Evolutionary conservation across 2,797 vertebrate species (phyloP).

Genomic region (Sebastes paucispinis): DNA sequence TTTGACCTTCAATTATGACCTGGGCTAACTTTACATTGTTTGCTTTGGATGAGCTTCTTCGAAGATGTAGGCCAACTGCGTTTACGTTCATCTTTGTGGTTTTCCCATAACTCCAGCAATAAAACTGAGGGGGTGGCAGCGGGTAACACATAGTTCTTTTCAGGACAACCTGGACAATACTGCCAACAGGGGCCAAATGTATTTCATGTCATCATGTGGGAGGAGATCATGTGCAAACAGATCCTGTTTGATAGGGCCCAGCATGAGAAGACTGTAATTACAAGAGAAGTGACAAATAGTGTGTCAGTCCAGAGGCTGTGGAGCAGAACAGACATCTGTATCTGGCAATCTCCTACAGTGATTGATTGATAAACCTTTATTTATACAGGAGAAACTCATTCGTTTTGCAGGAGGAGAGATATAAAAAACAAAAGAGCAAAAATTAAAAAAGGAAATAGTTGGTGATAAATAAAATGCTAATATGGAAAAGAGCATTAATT

Average conservation of each 20-base stretch:
- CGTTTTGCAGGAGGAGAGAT: not conserved
- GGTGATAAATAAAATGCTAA: not conserved
- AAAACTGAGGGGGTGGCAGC: constrained; percentile 46
- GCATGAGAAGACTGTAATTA: constrained; percentile 64
- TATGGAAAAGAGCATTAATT: not conserved
- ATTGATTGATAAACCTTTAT: not conserved
- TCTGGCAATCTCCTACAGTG: constrained; percentile 5
- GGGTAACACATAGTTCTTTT: constrained; percentile 67
- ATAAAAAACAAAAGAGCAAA: not conserved
- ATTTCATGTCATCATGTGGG: constrained; percentile 72
- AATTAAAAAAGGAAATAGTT: not conserved
- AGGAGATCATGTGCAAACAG: constrained; percentile 72
- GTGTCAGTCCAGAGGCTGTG: constrained; percentile 43
- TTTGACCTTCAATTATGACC: constrained; percentile 70
- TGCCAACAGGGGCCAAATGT: constrained; percentile 59
- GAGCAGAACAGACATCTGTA: constrained; percentile 43
- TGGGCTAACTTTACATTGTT: constrained; percentile 78
- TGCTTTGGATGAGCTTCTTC: constrained; percentile 65
- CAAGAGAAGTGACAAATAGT: constrained; percentile 60
- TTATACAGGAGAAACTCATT: not conserved
- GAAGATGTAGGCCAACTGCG: constrained; percentile 75
- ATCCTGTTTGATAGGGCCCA: constrained; percentile 70
- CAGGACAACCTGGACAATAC: constrained; percentile 69
- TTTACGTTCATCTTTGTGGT: constrained; percentile 75
- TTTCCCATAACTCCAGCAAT: constrained; percentile 70